These are phyloP conservation scores for Ptycholaimellus sp. DNA, from an alignment of 2,888 invertebrate species.

Conservation along the genomic window DNA sequence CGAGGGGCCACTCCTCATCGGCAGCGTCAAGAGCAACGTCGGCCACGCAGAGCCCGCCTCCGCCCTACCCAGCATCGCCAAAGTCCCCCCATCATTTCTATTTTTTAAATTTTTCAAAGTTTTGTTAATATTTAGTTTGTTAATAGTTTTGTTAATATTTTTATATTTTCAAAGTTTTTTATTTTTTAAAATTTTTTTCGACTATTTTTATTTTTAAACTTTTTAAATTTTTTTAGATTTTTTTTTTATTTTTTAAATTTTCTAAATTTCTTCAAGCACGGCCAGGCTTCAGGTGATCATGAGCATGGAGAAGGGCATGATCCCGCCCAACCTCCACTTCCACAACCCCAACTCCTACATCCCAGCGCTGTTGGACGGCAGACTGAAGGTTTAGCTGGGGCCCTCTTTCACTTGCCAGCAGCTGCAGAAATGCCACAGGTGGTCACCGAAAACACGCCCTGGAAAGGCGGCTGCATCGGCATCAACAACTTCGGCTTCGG, in stretches of 20 bases:
- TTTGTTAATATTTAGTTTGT: no score
- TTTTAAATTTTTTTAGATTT: neutral
- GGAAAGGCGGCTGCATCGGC: slow-evolving; percentile 45
- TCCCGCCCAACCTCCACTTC: slow-evolving; percentile 75
- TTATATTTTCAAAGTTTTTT: neutral
- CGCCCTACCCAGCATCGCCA: slow-evolving; percentile 12
- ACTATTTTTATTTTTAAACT: neutral
- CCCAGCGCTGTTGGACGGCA: slow-evolving; percentile 55
- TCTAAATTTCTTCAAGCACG: neutral
- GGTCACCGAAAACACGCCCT: slow-evolving; percentile 50
- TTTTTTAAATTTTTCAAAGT: slow-evolving; percentile 1
- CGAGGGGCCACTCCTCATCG: slow-evolving; percentile 50
- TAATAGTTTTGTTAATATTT: no score
- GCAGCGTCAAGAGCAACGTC: slow-evolving; percentile 92
- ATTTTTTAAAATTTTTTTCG: no score
- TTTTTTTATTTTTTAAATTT: neutral
- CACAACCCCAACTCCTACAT: slow-evolving; percentile 57
- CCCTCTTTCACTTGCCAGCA: no score
- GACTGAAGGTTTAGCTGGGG: slow-evolving; percentile 39
- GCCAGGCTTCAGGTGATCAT: no score
- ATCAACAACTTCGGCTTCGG: no score
- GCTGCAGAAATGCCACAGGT: no score
- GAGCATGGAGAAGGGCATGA: slow-evolving; percentile 65
- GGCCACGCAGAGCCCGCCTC: slow-evolving; percentile 65
- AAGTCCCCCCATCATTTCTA: neutral